A percentile compares a stretch with the other conserved stretches of the same genome.
Evolutionary conservation across 2,888 invertebrate species (phyloP).

Genomic region (Neuroscelio doddi): DNA sequence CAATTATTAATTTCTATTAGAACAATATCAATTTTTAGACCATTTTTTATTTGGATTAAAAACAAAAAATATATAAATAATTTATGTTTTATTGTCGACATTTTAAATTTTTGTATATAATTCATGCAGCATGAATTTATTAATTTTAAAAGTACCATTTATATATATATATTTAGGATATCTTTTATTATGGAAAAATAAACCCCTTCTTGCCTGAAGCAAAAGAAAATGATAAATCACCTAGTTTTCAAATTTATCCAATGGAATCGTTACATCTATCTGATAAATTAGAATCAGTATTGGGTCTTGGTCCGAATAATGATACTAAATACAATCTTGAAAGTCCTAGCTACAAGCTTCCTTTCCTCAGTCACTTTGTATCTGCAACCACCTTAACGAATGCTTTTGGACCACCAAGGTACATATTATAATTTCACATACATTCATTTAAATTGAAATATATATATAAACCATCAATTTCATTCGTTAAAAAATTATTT

Average conservation of each 20-base stretch:
- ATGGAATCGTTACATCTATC: conserved; percentile 60
- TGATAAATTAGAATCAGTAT: conserved; percentile 57
- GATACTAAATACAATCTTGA: conserved; percentile 27
- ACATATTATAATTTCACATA: conserved; percentile 10
- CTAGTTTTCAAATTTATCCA: conserved; percentile 63
- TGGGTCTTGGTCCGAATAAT: conserved; percentile 48
- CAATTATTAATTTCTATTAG: too few relatives aligned
- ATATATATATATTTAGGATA: conserved; percentile 57
- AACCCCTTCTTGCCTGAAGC: conserved; percentile 60
- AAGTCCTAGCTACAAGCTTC: conserved; percentile 47
- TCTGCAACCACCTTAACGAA: conserved; percentile 34
- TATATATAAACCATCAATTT: too few relatives aligned
- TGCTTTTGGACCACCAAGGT: conserved; percentile 49
- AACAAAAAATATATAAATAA: too few relatives aligned
- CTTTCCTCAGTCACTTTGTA: conserved; percentile 50
- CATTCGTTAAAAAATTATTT: too few relatives aligned
- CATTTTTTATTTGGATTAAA: conserved; percentile 2
- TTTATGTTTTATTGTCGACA: conserved; percentile 13
- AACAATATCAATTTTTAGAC: conserved; percentile 1
- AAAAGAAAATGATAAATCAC: conserved; percentile 36
- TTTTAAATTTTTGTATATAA: too few relatives aligned
- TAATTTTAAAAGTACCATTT: too few relatives aligned
- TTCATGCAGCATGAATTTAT: too few relatives aligned
- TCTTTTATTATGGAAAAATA: conserved; percentile 59
- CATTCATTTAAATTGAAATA: too few relatives aligned